A percentile compares a stretch with the other conserved stretches of the same genome.
Evolutionary conservation across 1,140 invertebrate species (phyloP).

Genomic region (Maconellicoccus hirsutus): DNA sequence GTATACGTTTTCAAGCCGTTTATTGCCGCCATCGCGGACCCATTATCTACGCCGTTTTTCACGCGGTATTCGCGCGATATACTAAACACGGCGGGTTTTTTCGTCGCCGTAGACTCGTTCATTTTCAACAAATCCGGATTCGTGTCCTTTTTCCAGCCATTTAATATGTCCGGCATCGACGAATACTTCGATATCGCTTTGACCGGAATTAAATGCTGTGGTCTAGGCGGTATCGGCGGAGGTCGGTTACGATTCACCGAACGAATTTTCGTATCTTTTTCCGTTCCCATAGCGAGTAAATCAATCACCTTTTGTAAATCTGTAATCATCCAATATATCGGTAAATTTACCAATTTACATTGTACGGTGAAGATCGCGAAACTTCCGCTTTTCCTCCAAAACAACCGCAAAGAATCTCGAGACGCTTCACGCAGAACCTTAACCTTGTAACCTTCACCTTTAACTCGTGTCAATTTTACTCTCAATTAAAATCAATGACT

Average conservation of each 20-base stretch:
- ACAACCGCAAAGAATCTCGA: neutral
- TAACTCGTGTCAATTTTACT: neutral
- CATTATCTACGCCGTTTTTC: neutral
- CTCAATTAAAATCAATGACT: neutral
- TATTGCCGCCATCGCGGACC: neutral
- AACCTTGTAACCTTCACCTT: neutral
- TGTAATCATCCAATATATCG: too few species aligned
- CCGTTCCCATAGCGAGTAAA: neutral
- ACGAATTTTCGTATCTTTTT: constrained; percentile 3
- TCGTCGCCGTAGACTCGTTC: neutral
- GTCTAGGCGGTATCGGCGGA: constrained; percentile 58
- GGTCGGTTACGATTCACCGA: constrained; percentile 32
- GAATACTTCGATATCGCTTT: constrained; percentile 48
- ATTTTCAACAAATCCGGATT: constrained; percentile 11
- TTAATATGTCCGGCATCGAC: constrained; percentile 11
- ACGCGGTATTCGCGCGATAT: neutral
- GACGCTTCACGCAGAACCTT: too few species aligned
- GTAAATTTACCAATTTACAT: neutral
- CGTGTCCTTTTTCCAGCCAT: neutral
- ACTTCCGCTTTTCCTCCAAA: neutral
- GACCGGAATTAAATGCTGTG: constrained; percentile 51
- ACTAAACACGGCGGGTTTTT: neutral
- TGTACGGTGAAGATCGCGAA: neutral
- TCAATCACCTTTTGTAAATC: neutral
- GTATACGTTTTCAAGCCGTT: neutral